phyloP scores from a whole-genome alignment of 2,888 invertebrate species.

The Pachydiplax longipennis region DNA sequence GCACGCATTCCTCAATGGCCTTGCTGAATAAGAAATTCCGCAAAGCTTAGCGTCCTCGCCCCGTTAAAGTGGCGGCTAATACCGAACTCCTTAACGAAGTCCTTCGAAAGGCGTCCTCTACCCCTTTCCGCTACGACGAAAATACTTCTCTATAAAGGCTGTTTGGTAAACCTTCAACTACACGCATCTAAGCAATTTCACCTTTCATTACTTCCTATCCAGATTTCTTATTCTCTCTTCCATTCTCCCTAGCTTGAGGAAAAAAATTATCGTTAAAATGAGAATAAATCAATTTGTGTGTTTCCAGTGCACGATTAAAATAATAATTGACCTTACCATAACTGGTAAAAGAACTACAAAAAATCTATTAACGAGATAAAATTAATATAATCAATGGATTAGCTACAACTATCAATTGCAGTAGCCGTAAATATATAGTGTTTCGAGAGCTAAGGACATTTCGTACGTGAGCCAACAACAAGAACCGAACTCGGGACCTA shows the following conservation, averaged over 20 bases:
- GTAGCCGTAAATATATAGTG: too few relatives aligned
- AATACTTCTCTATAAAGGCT: neutral
- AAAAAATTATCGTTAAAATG: too few relatives aligned
- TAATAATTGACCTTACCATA: too few relatives aligned
- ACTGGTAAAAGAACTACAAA: too few relatives aligned
- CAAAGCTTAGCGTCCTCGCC: neutral
- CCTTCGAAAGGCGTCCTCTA: neutral
- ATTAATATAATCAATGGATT: too few relatives aligned
- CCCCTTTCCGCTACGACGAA: neutral
- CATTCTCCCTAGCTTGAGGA: neutral
- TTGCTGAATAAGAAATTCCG: neutral
- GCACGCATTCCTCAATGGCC: neutral
- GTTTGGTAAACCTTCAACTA: neutral
- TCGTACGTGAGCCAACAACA: too few relatives aligned
- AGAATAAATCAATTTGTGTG: too few relatives aligned
- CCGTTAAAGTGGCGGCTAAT: neutral
- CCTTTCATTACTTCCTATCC: neutral
- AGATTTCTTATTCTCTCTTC: neutral
- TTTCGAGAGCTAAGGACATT: too few relatives aligned
- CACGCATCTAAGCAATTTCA: neutral
- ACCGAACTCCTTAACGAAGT: neutral
- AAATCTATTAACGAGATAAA: too few relatives aligned
- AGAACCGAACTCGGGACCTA: too few relatives aligned
- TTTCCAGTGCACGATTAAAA: too few relatives aligned
- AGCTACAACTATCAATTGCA: too few relatives aligned